These are phyloP conservation scores for Dendropsophus ebraccatus DNA, from an alignment of 2,113 vertebrate genomes.

Conservation along the genomic window DNA sequence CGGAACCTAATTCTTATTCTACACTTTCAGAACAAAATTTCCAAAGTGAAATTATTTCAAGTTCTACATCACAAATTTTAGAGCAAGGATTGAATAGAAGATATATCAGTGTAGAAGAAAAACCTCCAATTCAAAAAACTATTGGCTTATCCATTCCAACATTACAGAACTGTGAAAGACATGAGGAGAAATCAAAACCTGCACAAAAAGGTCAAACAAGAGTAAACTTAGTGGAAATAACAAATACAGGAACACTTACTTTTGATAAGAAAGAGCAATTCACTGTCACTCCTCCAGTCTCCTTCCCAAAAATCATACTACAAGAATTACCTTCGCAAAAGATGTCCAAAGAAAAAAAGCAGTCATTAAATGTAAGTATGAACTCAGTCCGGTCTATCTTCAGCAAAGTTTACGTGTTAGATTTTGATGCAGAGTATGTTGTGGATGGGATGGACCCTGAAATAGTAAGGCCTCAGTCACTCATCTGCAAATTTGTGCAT, in stretches of 20 bases:
- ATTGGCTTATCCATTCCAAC: neutral
- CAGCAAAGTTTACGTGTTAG: too few relatives aligned
- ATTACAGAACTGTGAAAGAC: neutral
- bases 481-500: too few relatives aligned
- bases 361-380: neutral
- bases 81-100: neutral
- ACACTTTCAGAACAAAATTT: neutral
- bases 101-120: neutral
- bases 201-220: neutral
- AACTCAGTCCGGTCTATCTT: neutral
- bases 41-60: neutral
- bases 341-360: neutral
- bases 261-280: neutral
- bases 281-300: neutral
- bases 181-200: neutral
- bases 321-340: constrained; percentile 15
- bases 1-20: neutral
- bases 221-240: constrained; percentile 42
- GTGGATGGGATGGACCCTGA: too few relatives aligned
- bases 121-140: too few relatives aligned
- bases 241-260: constrained; percentile 26
- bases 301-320: constrained; percentile 28
- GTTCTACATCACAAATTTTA: neutral
- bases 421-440: too few relatives aligned
- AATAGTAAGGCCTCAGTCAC: too few relatives aligned